Base-by-base conservation (phyloP, 1,140 invertebrate genomes). In the Elysia chlorotica region DNA sequence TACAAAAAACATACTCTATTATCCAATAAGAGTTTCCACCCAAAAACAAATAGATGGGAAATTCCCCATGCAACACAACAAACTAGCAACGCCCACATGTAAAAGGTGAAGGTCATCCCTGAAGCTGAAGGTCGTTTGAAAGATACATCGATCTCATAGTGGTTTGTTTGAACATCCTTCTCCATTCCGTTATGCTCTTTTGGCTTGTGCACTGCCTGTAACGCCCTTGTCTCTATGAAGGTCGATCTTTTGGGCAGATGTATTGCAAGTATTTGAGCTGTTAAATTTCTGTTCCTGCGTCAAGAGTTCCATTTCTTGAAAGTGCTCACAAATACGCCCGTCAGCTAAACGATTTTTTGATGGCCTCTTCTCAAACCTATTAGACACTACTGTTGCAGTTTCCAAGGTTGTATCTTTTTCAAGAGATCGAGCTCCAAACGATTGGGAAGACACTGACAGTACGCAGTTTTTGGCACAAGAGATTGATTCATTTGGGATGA, bases 61-160 rank as follows among this genome's bases (percentile, higher is more conserved):
- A n/a, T n/a, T n/a, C n/a, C n/a, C 69, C 69, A 71, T 19, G 53
- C 57, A 61, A 41, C 2, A 36, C 35, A 62, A 28, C 69, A 71
- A 25, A 41, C 21, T 28, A 53, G 21, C 37, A 71, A 48, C 23
- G 53, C 0, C 0, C n/a, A 21, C 6, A 48, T 19, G 37, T 71
- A 71, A 48, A 62, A 71, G 2, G 37, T 21, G 10, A 63, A 41
- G 17, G 69, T 71, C 21, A 48, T 48, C 59, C 69, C 41, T 0
- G 61, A 31, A 25, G 68, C 36, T 6, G 59, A 71, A 3, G 21
- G 17, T 68, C 31, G 28, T 10, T 23, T 35, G 21, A 4, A 25
- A n/a, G 35, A 21, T 66, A 19, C 6, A 25, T 33, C 5, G 4
- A n/a, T 66, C 33, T 66, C 10, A 6, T 30, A 37, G 35, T n/a